Evolutionary conservation across 2,113 vertebrate species (phyloP).

Genomic region (Saccopteryx bilineata): DNA sequence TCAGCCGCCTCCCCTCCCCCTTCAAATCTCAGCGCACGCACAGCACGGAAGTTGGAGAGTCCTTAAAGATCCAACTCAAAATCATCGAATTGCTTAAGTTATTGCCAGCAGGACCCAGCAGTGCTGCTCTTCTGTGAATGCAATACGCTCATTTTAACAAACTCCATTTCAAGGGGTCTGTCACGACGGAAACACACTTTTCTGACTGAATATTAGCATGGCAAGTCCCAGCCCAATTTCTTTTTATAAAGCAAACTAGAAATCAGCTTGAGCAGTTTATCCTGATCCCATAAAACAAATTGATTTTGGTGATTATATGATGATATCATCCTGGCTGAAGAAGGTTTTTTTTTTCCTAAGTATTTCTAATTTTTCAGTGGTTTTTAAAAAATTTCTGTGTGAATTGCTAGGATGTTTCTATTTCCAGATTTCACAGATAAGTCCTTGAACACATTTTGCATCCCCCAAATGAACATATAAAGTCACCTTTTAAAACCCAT

Average conservation of each 20-base stretch:
- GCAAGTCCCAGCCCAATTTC: neutral
- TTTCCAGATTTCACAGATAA: slow-evolving; percentile 1
- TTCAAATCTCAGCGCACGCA: fast-evolving
- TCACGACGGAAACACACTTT: slow-evolving; percentile 48
- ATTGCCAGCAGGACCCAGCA: slow-evolving; percentile 6
- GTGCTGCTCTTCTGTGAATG: neutral
- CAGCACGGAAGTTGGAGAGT: neutral
- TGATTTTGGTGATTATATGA: slow-evolving; percentile 19
- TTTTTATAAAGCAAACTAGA: slow-evolving; percentile 49
- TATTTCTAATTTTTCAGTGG: slow-evolving; percentile 25
- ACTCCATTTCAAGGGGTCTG: slow-evolving; percentile 64
- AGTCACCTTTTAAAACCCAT: slow-evolving; percentile 41
- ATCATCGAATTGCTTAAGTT: neutral
- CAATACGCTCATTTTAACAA: slow-evolving; percentile 55
- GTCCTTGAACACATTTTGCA: neutral
- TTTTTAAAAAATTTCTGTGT: neutral
- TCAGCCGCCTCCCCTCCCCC: slow-evolving; percentile 13
- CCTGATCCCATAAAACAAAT: slow-evolving; percentile 42
- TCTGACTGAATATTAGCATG: slow-evolving; percentile 62
- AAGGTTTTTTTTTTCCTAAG: neutral
- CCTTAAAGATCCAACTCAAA: neutral
- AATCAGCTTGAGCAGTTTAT: slow-evolving; percentile 54
- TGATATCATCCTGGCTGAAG: slow-evolving; percentile 42
- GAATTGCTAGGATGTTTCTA: neutral
- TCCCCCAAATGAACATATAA: neutral